Evolutionary conservation across 2,888 invertebrate species (phyloP), one percentile per base, ranked within the genome.

Genomic region (Hirtodrosophila cameraria): DNA sequence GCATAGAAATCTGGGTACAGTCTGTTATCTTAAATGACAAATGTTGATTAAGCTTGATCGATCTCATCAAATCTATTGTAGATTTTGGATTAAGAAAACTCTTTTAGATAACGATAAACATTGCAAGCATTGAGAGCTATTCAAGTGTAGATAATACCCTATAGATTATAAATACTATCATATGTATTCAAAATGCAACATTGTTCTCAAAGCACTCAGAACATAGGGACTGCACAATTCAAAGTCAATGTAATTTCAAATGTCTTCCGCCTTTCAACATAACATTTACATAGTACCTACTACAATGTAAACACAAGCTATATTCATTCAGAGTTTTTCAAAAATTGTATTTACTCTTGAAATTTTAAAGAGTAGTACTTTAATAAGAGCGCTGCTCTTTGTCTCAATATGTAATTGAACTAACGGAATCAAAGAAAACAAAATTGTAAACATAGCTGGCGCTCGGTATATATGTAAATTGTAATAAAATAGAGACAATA

Each of bases 1-100:
- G 58, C 64, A 55, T 60, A 53, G 58, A 64, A 63, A 79, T 80
- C 86, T 71, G 77, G 67, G 64, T 79, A 52, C 30, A 23, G 49
- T 61, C 54, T 31, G 30, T 23, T 36, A 50, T 41, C 35, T 28
- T 31, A 33, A 11, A 41, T 18, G 28, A 57, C 27, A 45, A 28
- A 16, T 64, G 31, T 36, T 23, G 18, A 28, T 54, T 27, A 49
- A 36, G 73, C 38, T 58, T 52, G 35, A n/a, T 35, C 46, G 13
- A 45, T 66, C 42, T 25, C 43, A 42, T 25, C 52, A 31, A 39
- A 43, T 23, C 48, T 36, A 73, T 67, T 38, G 25, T 67, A 30
- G 25, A 16, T 23, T 35, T 18, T 27, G 5, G 11, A 9, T 27
- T 11, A 33, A n/a, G 11, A 12, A 41, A 46, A 13, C 16, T 12